These are phyloP conservation scores for Oscheius sp. DNA, from an alignment of 2,888 invertebrate genomes.

Conservation along the genomic window DNA sequence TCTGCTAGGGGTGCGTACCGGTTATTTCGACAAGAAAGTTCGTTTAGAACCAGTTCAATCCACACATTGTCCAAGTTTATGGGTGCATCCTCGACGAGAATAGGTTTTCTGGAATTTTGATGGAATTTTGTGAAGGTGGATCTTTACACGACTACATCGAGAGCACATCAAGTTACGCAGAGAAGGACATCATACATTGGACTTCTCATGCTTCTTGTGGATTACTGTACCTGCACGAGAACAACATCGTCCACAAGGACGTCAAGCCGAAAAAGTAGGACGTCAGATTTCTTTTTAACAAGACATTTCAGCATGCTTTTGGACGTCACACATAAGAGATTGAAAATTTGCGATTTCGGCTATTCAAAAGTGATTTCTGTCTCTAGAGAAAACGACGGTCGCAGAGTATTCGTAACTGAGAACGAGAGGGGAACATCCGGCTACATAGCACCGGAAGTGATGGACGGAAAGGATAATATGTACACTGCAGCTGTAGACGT, in stretches of 20 bases:
- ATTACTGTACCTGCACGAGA: neutral
- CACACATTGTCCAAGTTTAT: conserved; percentile 14
- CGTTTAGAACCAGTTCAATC: conserved; percentile 8
- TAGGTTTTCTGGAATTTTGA: neutral
- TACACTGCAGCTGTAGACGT: no score
- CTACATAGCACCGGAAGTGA: no score
- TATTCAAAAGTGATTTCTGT: no score
- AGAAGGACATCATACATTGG: neutral
- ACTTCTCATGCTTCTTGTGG: conserved; percentile 1
- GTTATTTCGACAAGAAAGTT: neutral
- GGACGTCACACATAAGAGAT: neutral
- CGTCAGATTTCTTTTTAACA: neutral
- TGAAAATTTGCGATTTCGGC: neutral
- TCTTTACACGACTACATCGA: no score
- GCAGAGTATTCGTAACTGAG: no score
- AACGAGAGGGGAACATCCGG: no score
- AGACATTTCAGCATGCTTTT: neutral
- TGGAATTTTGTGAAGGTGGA: no score
- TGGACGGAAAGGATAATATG: no score
- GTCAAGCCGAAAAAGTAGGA: neutral
- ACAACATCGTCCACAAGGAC: neutral
- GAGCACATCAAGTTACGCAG: neutral
- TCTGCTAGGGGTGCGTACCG: neutral
- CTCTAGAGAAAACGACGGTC: no score
- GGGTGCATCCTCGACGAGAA: conserved; percentile 13